Percentiles rank a stretch among this genome's conserved stretches.
phyloP scores from a whole-genome alignment of 1,140 invertebrate genomes.

The Lethrus apterus region DNA sequence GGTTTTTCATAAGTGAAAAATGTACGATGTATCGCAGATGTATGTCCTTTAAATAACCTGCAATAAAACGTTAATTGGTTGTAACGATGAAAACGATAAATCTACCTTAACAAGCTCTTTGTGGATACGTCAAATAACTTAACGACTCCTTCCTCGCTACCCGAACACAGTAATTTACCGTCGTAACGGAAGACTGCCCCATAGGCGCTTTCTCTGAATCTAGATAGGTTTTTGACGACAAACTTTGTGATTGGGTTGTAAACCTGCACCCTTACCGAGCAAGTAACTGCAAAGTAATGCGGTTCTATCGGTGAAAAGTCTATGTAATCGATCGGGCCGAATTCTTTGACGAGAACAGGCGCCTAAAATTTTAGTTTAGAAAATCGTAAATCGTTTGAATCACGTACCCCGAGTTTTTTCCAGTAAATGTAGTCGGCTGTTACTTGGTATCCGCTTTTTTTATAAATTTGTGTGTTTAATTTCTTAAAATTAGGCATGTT shows the following conservation, averaged over 20 bases:
- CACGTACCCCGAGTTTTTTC: slow-evolving; percentile 72
- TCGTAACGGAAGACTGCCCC: slow-evolving; percentile 80
- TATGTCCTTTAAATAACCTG: slow-evolving; percentile 57
- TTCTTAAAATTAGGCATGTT: slow-evolving; percentile 61
- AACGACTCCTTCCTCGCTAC: slow-evolving; percentile 80
- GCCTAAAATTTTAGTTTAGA: slow-evolving; percentile 50
- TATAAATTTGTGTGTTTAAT: slow-evolving; percentile 63
- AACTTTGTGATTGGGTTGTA: slow-evolving; percentile 84
- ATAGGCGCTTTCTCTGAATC: slow-evolving; percentile 80
- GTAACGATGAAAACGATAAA: too few relatives aligned
- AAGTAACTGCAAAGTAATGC: slow-evolving; percentile 84
- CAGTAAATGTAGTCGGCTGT: slow-evolving; percentile 76
- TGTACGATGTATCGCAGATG: slow-evolving; percentile 66
- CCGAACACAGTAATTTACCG: slow-evolving; percentile 76
- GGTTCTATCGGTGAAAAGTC: slow-evolving; percentile 83
- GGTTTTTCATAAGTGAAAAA: slow-evolving; percentile 73
- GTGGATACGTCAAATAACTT: slow-evolving; percentile 82
- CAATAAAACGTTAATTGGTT: too few relatives aligned
- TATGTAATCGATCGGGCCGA: slow-evolving; percentile 83
- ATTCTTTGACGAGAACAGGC: slow-evolving; percentile 85
- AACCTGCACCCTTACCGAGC: slow-evolving; percentile 84
- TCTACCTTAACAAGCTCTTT: slow-evolving; percentile 67
- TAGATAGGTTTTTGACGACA: slow-evolving; percentile 74
- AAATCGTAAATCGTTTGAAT: slow-evolving; percentile 8
- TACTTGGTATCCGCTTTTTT: slow-evolving; percentile 55